phyloP scores from a whole-genome alignment of 2,113 vertebrate genomes.

The Campylomormyrus tamandua region DNA sequence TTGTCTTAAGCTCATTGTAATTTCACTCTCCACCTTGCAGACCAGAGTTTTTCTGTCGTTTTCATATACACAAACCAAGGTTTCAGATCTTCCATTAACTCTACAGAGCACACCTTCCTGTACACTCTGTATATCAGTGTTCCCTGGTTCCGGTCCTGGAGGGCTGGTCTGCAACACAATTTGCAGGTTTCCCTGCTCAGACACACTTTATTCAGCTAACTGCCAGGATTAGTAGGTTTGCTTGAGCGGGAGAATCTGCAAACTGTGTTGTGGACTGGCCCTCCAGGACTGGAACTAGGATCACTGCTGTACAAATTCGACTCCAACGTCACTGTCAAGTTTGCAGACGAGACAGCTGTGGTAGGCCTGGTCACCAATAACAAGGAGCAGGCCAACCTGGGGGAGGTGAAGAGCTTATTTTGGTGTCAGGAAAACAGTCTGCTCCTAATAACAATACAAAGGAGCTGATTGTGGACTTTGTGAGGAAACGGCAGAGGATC shows the following conservation, averaged over 20 bases:
- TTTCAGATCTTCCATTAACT: background rate
- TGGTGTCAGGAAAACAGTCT: too few relatives aligned
- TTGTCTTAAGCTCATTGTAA: background rate
- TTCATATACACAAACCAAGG: background rate
- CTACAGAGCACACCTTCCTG: background rate
- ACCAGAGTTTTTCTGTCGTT: background rate
- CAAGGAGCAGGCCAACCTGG: too few relatives aligned
- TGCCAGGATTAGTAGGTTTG: too few relatives aligned
- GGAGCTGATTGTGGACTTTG: background rate
- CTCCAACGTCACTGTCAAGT: background rate
- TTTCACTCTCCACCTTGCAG: background rate
- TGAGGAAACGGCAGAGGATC: background rate
- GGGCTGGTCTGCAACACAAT: background rate
- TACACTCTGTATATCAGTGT: background rate
- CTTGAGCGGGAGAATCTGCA: too few relatives aligned
- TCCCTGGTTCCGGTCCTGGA: background rate
- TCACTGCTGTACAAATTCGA: too few relatives aligned
- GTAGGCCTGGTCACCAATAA: too few relatives aligned
- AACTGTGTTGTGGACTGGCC: too few relatives aligned
- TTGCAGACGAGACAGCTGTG: too few relatives aligned
- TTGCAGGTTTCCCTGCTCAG: too few relatives aligned
- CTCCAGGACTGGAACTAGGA: too few relatives aligned
- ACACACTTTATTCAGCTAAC: too few relatives aligned
- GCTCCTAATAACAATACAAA: background rate
- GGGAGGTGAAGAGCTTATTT: too few relatives aligned